Conservation (phyloP, 2,888 invertebrate genomes). For the Nephrotoma appendiculata region DNA sequence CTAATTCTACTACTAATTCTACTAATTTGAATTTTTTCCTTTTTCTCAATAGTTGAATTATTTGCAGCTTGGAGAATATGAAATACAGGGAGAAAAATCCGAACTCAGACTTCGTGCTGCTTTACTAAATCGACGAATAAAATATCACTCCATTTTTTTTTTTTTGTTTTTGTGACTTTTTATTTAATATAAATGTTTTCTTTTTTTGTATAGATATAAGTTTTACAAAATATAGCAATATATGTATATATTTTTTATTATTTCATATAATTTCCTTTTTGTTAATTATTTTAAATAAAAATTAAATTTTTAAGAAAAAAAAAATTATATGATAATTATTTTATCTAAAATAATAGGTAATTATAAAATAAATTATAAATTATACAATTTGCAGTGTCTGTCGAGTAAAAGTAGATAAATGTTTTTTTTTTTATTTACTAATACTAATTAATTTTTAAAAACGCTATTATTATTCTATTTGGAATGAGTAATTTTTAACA, state of each 20-base stretch:
- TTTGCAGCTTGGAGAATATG: too few species aligned
- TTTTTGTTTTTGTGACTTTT: not conserved
- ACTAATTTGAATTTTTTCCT: too few species aligned
- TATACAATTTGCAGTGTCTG: not conserved
- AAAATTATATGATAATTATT: not conserved
- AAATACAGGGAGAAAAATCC: too few species aligned
- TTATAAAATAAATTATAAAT: not conserved
- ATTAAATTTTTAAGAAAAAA: not conserved
- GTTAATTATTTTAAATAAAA: not conserved
- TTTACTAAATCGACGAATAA: too few species aligned
- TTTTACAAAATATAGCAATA: not conserved
- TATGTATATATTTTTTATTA: not conserved
- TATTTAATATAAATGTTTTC: not conserved
- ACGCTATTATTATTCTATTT: not conserved
- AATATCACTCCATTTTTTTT: too few species aligned
- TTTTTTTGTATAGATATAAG: not conserved
- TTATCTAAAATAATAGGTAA: not conserved
- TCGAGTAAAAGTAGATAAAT: not conserved
- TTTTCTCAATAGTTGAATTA: too few species aligned
- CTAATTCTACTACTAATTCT: too few species aligned
- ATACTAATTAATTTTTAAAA: not conserved
- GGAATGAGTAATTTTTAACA: not conserved
- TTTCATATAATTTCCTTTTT: not conserved
- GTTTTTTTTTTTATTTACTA: not conserved
- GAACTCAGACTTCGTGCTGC: too few species aligned